Evolutionary conservation across 2,888 invertebrate species (phyloP).

Genomic region (Hesperia comma): DNA sequence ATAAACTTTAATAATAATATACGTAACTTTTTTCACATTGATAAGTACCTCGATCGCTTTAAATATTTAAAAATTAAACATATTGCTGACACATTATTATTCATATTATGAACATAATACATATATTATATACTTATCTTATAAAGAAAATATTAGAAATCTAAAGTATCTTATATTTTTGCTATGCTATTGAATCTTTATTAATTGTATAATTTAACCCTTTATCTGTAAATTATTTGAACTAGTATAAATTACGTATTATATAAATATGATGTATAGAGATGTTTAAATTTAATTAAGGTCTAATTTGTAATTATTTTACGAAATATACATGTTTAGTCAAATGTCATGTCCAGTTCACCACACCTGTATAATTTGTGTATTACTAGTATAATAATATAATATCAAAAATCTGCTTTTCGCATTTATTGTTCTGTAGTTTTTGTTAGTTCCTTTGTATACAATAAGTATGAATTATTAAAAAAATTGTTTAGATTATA

Average conservation of each 20-base stretch:
- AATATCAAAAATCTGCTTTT: no score
- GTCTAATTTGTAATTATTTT: conserved; percentile 3
- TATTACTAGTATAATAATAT: no score
- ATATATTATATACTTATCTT: neutral
- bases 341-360: neutral
- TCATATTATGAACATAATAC: no score
- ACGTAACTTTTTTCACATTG: neutral
- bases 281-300: neutral
- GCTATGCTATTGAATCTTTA: conserved; percentile 20
- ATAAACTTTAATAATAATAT: neutral
- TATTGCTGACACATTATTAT: neutral
- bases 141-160: neutral
- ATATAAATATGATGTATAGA: neutral
- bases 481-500: neutral
- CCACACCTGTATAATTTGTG: no score
- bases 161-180: conserved; percentile 24
- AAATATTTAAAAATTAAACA: neutral
- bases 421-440: no score
- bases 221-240: neutral
- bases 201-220: neutral
- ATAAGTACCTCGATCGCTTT: conserved; percentile 19
- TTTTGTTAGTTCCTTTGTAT: no score
- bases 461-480: no score
- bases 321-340: neutral
- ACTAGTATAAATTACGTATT: no score